Evolutionary conservation across 2,888 invertebrate genomes (phyloP).

Genomic region (Eumacrocentrus americanus): DNA sequence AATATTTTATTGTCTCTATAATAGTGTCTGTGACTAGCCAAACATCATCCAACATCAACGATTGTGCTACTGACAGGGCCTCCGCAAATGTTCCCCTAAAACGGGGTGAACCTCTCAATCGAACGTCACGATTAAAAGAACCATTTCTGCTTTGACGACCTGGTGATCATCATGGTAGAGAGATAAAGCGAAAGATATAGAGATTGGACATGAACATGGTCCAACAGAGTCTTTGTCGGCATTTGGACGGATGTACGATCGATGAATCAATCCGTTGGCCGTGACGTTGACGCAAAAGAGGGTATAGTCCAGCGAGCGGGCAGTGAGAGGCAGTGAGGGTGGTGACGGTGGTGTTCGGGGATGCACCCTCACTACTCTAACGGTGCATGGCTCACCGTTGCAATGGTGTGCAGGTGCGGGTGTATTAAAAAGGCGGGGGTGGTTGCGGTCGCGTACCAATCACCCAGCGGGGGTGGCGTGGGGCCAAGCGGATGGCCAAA

Average conservation of each 20-base stretch:
- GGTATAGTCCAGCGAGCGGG: slow-evolving; percentile 18
- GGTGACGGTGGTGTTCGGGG: slow-evolving; percentile 14
- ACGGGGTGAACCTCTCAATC: background rate
- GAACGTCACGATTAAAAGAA: slow-evolving; percentile 3
- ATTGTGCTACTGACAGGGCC: background rate
- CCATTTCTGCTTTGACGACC: background rate
- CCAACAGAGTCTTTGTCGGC: slow-evolving; percentile 53
- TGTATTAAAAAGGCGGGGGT: slow-evolving; percentile 59
- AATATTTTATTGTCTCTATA: no score
- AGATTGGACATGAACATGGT: slow-evolving; percentile 30
- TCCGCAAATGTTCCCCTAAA: background rate
- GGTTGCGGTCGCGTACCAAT: slow-evolving; percentile 59
- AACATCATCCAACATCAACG: no score
- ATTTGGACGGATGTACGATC: slow-evolving; percentile 53
- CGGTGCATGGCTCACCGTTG: slow-evolving; percentile 38
- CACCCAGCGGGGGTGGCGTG: slow-evolving; percentile 44
- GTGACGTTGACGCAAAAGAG: slow-evolving; percentile 55
- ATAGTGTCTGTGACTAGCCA: no score
- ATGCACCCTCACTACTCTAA: slow-evolving; percentile 29
- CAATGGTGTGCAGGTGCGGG: slow-evolving; percentile 53
- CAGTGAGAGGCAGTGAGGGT: slow-evolving; percentile 12
- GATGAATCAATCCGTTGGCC: slow-evolving; percentile 59
- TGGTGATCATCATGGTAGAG: background rate
- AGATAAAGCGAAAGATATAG: no score
- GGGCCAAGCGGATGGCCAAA: slow-evolving; percentile 30